These are phyloP conservation scores for Littorina saxatilis DNA, from an alignment of 1,140 invertebrate species.

Conservation along the genomic window DNA sequence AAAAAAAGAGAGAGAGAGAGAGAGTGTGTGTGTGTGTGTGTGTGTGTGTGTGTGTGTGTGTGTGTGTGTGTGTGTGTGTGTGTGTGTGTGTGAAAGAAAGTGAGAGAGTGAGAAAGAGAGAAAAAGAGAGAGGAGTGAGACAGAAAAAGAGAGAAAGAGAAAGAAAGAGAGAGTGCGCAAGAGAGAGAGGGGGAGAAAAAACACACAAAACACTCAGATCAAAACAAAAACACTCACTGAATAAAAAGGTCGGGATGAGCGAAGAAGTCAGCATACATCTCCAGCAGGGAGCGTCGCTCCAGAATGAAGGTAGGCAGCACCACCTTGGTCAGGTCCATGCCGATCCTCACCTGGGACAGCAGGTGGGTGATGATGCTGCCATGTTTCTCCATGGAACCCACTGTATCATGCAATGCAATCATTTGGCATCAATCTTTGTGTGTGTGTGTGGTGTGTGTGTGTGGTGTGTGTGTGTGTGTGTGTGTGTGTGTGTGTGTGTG, in stretches of 20 bases:
- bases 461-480: too few species aligned
- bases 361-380: conserved; percentile 91
- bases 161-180: neutral
- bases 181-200: neutral
- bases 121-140: neutral
- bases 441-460: too few species aligned
- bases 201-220: neutral
- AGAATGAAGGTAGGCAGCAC: conserved; percentile 76
- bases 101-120: neutral
- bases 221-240: conserved; percentile 72
- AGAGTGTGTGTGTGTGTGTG: too few species aligned
- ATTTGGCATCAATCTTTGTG: too few species aligned
- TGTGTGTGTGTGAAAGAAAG: too few species aligned
- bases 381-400: conserved; percentile 92
- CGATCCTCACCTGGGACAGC: conserved; percentile 74
- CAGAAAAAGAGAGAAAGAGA: conserved; percentile 13
- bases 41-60: too few species aligned
- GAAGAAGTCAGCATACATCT: conserved; percentile 77
- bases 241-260: conserved; percentile 76
- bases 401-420: conserved; percentile 55
- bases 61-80: too few species aligned
- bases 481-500: too few species aligned
- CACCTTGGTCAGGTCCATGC: conserved; percentile 77
- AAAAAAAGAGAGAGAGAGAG: too few species aligned
- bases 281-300: conserved; percentile 73